phyloP scores from a whole-genome alignment of 2,888 invertebrate species.

The Drosophila nigritarsus region DNA sequence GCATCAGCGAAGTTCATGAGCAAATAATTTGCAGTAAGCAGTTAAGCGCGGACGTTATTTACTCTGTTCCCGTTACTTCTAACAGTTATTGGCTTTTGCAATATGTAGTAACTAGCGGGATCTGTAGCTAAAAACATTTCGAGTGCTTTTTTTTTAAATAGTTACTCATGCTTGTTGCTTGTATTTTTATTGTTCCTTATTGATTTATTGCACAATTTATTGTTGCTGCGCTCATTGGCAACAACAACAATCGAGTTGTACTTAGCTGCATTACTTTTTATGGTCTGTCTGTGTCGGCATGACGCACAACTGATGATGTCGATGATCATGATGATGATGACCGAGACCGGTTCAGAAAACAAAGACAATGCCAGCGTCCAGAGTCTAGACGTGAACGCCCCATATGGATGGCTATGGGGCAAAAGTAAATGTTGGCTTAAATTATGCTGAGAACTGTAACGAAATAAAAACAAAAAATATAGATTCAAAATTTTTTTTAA shows the following conservation, averaged over 20 bases:
- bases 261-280: slow-evolving; percentile 65
- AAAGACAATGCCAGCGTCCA: slow-evolving; percentile 60
- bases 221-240: slow-evolving; percentile 39
- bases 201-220: slow-evolving; percentile 72
- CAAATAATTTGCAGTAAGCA: slow-evolving; percentile 52
- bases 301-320: slow-evolving; percentile 53
- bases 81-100: slow-evolving; percentile 18
- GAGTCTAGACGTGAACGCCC: slow-evolving; percentile 65
- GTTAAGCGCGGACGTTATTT: slow-evolving; percentile 34
- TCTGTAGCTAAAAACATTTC: neutral
- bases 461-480: neutral
- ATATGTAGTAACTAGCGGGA: neutral
- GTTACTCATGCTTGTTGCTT: neutral
- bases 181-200: slow-evolving; percentile 27
- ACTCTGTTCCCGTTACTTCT: slow-evolving; percentile 4
- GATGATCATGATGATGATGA: slow-evolving; percentile 21
- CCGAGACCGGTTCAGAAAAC: slow-evolving; percentile 56
- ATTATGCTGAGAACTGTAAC: neutral
- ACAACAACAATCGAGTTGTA: slow-evolving; percentile 35
- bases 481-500: neutral
- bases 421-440: slow-evolving; percentile 27
- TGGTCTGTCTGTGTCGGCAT: slow-evolving; percentile 62
- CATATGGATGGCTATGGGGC: slow-evolving; percentile 52
- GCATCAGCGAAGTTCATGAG: slow-evolving; percentile 42
- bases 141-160: neutral